Evolutionary conservation across 2,888 invertebrate genomes (phyloP).

Genomic region (Polyploca ridens): DNA sequence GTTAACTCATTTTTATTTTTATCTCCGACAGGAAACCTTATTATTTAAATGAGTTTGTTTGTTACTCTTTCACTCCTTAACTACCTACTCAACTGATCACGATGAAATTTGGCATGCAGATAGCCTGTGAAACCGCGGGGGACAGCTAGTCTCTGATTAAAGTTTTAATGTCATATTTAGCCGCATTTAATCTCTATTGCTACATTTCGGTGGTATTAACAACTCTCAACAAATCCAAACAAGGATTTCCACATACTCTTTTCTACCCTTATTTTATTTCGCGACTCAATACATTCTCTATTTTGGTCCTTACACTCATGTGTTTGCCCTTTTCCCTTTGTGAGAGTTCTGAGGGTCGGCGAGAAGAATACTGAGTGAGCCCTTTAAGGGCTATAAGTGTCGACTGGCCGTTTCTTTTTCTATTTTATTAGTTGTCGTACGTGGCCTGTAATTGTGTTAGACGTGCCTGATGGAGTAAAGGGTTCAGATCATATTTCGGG

Average conservation of each 20-base stretch:
- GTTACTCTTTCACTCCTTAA: too few relatives aligned
- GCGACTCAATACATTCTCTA: slow-evolving; percentile 83
- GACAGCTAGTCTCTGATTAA: too few relatives aligned
- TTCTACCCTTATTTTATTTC: slow-evolving; percentile 79
- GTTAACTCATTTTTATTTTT: too few relatives aligned
- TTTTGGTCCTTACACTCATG: slow-evolving; percentile 70
- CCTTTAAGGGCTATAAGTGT: slow-evolving; percentile 68
- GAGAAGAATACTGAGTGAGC: slow-evolving; percentile 78
- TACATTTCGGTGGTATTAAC: slow-evolving; percentile 32
- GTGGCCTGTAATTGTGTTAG: slow-evolving; percentile 71
- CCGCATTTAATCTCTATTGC: neutral
- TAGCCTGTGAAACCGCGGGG: too few relatives aligned
- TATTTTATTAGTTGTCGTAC: slow-evolving; percentile 81
- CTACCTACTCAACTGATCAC: too few relatives aligned
- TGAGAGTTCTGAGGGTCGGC: slow-evolving; percentile 64
- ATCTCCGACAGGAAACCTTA: too few relatives aligned
- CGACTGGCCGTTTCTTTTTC: slow-evolving; percentile 73
- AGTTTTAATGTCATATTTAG: too few relatives aligned
- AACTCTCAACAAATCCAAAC: slow-evolving; percentile 48
- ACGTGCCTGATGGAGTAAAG: slow-evolving; percentile 40
- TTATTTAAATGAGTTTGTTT: too few relatives aligned
- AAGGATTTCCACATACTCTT: slow-evolving; percentile 63
- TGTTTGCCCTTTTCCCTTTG: slow-evolving; percentile 78
- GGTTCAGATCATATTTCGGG: slow-evolving; percentile 18
- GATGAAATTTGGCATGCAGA: too few relatives aligned